Percentiles rank a stretch among this genome's conserved stretches.
phyloP scores from a whole-genome alignment of 2,888 invertebrate genomes.

The Sphecodes monilicornis region DNA sequence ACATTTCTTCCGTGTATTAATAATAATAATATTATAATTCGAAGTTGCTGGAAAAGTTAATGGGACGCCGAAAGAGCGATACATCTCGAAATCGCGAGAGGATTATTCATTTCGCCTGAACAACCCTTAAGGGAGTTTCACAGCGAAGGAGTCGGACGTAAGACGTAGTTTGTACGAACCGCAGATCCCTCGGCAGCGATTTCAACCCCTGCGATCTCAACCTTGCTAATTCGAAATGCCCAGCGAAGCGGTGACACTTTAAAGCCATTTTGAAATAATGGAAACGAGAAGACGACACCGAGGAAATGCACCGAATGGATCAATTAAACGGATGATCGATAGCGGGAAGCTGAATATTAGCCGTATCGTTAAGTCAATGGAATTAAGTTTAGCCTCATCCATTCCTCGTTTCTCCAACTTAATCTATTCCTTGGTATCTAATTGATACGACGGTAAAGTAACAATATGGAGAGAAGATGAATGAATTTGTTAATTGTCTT shows the following conservation, averaged over 20 bases:
- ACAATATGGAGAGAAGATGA: background rate
- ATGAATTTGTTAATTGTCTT: too few species aligned
- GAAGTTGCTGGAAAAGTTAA: conserved; percentile 8
- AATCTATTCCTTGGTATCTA: background rate
- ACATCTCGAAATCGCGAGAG: conserved; percentile 54
- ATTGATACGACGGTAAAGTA: background rate
- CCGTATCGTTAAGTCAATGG: background rate
- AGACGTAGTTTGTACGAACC: conserved; percentile 56
- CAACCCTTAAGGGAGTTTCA: conserved; percentile 66
- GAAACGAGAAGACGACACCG: conserved; percentile 1
- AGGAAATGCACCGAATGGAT: background rate
- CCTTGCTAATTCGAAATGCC: conserved; percentile 60
- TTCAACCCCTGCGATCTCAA: conserved; percentile 58
- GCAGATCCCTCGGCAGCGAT: conserved; percentile 66
- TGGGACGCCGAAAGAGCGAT: conserved; percentile 36
- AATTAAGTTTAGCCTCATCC: background rate
- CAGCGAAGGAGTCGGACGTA: conserved; percentile 56
- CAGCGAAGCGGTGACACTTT: conserved; percentile 48
- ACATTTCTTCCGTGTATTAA: background rate
- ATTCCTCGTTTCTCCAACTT: background rate
- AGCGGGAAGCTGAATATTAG: background rate
- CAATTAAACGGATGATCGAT: background rate
- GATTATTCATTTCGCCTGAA: conserved; percentile 72
- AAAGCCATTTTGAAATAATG: conserved; percentile 42
- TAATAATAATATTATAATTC: too few species aligned